Evolutionary conservation across 2,888 invertebrate species (phyloP).

Genomic region (Melanostoma mellinum): DNA sequence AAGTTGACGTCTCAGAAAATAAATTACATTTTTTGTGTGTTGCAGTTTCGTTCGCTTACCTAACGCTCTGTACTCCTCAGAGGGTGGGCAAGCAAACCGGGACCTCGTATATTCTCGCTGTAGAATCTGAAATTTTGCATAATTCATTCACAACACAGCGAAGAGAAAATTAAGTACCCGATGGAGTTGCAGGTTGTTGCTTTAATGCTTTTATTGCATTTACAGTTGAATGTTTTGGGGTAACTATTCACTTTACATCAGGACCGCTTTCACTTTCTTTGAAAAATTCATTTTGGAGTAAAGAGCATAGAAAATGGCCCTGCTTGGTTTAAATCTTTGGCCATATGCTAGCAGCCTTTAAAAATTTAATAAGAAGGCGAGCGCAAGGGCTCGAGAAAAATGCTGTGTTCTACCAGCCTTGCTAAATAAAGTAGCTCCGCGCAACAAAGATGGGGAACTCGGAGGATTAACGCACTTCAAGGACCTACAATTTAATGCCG

Average conservation of each 20-base stretch:
- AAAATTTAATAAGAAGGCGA: not conserved
- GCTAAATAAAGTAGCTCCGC: too few relatives aligned
- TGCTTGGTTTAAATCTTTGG: too few relatives aligned
- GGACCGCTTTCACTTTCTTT: too few relatives aligned
- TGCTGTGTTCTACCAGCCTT: too few relatives aligned
- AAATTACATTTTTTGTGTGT: constrained; percentile 69
- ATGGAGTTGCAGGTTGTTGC: not conserved
- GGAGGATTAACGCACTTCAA: too few relatives aligned
- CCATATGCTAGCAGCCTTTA: too few relatives aligned
- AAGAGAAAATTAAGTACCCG: not conserved
- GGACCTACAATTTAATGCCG: too few relatives aligned
- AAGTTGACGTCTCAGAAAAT: constrained; percentile 72
- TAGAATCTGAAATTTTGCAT: constrained; percentile 62
- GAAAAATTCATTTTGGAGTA: too few relatives aligned
- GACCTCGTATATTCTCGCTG: constrained; percentile 24
- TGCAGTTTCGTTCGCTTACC: constrained; percentile 64
- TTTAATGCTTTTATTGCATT: not conserved
- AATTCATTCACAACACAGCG: constrained; percentile 54
- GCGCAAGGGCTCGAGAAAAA: not conserved
- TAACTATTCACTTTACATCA: too few relatives aligned
- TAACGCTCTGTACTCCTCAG: constrained; percentile 49
- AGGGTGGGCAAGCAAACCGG: constrained; percentile 4
- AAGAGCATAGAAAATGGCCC: too few relatives aligned
- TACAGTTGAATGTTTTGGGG: not conserved
- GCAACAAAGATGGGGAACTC: too few relatives aligned